Percentiles rank a stretch among this genome's conserved stretches.
These are phyloP conservation scores for Drosophila arizonae DNA, from an alignment of 1,140 invertebrate genomes.

Conservation along the genomic window DNA sequence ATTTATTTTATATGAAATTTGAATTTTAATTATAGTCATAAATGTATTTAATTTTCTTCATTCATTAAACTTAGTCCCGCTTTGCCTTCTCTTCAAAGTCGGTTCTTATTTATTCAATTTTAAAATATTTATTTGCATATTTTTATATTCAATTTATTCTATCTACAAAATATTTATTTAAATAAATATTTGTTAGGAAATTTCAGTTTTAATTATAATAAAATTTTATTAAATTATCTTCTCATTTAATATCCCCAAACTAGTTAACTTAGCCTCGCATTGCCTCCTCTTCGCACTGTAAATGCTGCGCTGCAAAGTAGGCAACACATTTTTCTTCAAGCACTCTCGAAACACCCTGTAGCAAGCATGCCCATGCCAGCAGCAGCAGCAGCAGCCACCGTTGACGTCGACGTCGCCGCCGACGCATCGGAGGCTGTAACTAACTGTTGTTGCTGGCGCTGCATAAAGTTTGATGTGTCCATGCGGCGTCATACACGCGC, in stretches of 20 bases:
- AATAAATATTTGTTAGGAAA: too few species aligned
- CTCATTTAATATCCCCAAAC: not conserved
- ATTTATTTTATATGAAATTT: too few species aligned
- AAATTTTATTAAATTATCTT: not conserved
- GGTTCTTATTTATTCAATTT: too few species aligned
- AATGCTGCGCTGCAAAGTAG: conserved; percentile 22
- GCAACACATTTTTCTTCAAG: conserved; percentile 5
- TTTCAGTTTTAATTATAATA: too few species aligned
- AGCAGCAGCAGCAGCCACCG: not conserved
- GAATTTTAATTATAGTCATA: too few species aligned
- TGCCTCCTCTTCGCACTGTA: not conserved
- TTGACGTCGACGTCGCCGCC: too few species aligned
- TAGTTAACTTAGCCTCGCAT: too few species aligned
- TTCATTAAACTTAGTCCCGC: not conserved
- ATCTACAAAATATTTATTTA: too few species aligned
- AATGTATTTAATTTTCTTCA: not conserved
- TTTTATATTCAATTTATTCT: too few species aligned
- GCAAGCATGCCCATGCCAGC: not conserved
- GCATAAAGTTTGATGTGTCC: conserved; percentile 82
- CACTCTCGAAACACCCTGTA: conserved; percentile 33
- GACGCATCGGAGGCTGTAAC: conserved; percentile 32
- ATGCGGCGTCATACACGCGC: conserved; percentile 68
- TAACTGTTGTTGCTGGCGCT: conserved; percentile 49
- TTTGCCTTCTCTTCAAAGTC: not conserved
- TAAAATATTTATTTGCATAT: too few species aligned